Base-by-base conservation (phyloP, 2,113 vertebrate species). In the Orthonyx spaldingii region DNA sequence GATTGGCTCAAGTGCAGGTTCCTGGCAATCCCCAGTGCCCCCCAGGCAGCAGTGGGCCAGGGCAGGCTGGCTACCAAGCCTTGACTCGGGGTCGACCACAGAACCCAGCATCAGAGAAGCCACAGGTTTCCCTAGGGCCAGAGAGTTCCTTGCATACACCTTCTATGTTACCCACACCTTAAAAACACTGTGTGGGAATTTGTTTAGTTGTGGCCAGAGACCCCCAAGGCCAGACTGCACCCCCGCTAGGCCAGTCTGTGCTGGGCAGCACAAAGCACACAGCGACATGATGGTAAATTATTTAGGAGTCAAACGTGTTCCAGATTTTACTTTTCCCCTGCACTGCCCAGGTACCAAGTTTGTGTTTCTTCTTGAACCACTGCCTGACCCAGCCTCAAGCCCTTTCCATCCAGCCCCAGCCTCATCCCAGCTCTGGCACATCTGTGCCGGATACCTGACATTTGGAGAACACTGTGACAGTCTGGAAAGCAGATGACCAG, bases 351-450 rank as follows among this genome's bases (percentile, higher is more conserved):
- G 13, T 39, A 66, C n/a, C 19, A 64, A 66, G 33, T 65, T 28
- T 69, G 41, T 55, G 16, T 33, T 87, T 85, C 70, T 72, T 84
- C 35, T 22, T 2, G 0, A 72, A 74, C 19, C 16, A 1, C 35
- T 35, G 59, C 60, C 85, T 56, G 37, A 4, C 23, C 47, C 46
- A 86, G 44, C 17, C 23, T 22, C 42, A 55, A 37, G n/a, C 12
- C 33, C 79, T 66, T 53, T 26, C 47, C 49, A 46, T 22, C 46
- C 41, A 60, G 37, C 19, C 53, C 24, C 66, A 75, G 15, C n/a
- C 24, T 28, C 26, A 55, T 32, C 15, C 53, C 55, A 27, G 26
- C 42, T 66, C 1, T 0, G 1, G 47, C 20, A 59, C 0, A 0
- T 59, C 78, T 47, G 53, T 3, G 3, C 75, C 0, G 0, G 30